Evolutionary conservation across 2,113 vertebrate species (phyloP), one percentile per base, ranked within the genome.

Genomic region (Paralichthys olivaceus): DNA sequence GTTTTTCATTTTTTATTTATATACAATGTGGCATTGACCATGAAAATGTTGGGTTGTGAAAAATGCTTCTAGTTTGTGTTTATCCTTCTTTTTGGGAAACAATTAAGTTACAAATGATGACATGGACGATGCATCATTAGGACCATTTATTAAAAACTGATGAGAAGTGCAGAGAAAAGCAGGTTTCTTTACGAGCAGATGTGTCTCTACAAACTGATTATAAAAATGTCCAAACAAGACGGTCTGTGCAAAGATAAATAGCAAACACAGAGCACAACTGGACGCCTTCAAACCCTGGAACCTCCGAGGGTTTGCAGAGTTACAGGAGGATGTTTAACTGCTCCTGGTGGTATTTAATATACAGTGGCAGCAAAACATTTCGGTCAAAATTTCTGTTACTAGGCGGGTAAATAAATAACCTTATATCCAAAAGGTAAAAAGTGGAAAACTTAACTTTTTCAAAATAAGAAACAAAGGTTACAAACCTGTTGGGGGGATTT

Each of bases 191-290:
- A 72, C 34, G 37, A 40, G 29, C 32, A 43, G 71, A 28, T 28
- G 34, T 53, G 49, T 34, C 17, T 51, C 47, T 11, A 75, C 13
- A 51, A 58, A 65, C 23, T 59, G 3, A 51, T 55, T 55, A 53
- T 53, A 53, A n/a, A 53, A 53, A 53, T 53, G 49, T 53, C 49
- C 49, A 53, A 53, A 53, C 49, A 53, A 7, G 22, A 55, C 3
- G 3, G 19, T 17, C 14, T 29, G 40, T 28, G 47, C 8, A 8
- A 51, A 22, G 51, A 72, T 55, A 11, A 68, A 55, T 17, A 55
- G 23, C 14, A 55, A 55, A 79, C 20, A 53, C 19, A 20, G 32
- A 53, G 45, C 2, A 1, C 29, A 12, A 12, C 17, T 40, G 22
- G 25, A 55, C 17, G 5, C 11, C n/a, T 14, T 5, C 11, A 26